phyloP scores from a whole-genome alignment of 2,113 vertebrate genomes.

The Halcyon malimbica region DNA sequence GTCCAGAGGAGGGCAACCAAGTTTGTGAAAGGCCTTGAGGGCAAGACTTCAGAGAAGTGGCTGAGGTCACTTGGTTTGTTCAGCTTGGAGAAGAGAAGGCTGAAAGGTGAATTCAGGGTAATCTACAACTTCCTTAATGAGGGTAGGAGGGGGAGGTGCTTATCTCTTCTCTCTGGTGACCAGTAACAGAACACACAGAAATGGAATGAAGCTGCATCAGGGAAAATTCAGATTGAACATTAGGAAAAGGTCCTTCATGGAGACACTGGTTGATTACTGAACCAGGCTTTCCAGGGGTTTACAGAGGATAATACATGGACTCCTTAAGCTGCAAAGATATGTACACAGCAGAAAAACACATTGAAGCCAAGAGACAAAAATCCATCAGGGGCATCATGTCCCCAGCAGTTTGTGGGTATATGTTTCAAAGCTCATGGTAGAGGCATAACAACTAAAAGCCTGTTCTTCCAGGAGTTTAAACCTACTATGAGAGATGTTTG shows the following conservation, averaged over 20 bases:
- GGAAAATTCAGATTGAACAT: neutral
- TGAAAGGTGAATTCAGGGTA: neutral
- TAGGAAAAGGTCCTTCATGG: neutral
- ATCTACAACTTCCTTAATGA: neutral
- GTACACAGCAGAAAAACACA: neutral
- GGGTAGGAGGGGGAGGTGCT: too few species aligned
- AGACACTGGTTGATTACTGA: rapidly evolving
- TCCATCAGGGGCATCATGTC: neutral
- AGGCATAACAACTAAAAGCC: neutral
- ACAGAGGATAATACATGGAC: neutral
- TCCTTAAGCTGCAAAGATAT: neutral
- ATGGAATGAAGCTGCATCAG: neutral
- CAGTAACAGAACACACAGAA: too few species aligned
- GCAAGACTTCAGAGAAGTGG: rapidly evolving
- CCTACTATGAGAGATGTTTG: neutral
- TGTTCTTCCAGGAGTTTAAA: neutral
- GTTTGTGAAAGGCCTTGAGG: neutral
- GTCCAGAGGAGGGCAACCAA: neutral
- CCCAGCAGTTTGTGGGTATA: neutral
- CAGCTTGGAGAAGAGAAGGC: neutral
- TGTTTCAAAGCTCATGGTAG: neutral
- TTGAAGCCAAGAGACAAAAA: neutral
- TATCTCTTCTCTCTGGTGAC: too few species aligned
- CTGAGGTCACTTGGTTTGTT: neutral
- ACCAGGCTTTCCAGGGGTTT: neutral